These are phyloP conservation scores for Tachysurus fulvidraco DNA, from an alignment of 2,113 vertebrate species.

Conservation along the genomic window DNA sequence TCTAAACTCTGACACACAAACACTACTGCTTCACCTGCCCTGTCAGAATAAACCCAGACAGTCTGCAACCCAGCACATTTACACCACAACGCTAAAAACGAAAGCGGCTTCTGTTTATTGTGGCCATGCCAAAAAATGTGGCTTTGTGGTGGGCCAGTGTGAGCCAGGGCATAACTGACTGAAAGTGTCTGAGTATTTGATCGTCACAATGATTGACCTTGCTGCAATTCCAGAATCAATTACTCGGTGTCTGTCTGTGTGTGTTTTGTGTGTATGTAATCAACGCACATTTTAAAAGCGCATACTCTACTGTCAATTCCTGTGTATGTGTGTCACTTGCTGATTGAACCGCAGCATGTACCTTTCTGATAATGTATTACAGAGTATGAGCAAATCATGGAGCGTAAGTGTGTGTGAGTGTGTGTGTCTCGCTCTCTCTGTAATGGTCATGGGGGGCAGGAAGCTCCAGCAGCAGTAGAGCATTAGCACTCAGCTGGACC, in stretches of 20 bases:
- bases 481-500: constrained; percentile 91
- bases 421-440: constrained; percentile 56
- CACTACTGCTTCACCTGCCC: not conserved
- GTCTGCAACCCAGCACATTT: constrained; percentile 34
- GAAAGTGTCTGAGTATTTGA: constrained; percentile 6
- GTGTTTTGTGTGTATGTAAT: constrained; percentile 41
- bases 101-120: not conserved
- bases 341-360: constrained; percentile 32
- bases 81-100: constrained; percentile 30
- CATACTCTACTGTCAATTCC: not conserved
- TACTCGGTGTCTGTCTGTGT: constrained; percentile 42
- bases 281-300: not conserved
- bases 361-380: constrained; percentile 32
- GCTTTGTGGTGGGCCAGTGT: not conserved
- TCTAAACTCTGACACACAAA: not conserved
- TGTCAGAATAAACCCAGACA: not conserved
- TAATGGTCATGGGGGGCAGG: constrained; percentile 95
- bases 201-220: constrained; percentile 13
- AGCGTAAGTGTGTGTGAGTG: not conserved
- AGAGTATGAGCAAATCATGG: constrained; percentile 41
- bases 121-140: not conserved
- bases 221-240: constrained; percentile 41
- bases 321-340: constrained; percentile 3
- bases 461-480: constrained; percentile 91
- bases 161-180: not conserved